Percentiles rank a stretch among this genome's conserved stretches.
Conservation (phyloP, 2,797 vertebrate genomes). For the Podarcis siculus region DNA sequence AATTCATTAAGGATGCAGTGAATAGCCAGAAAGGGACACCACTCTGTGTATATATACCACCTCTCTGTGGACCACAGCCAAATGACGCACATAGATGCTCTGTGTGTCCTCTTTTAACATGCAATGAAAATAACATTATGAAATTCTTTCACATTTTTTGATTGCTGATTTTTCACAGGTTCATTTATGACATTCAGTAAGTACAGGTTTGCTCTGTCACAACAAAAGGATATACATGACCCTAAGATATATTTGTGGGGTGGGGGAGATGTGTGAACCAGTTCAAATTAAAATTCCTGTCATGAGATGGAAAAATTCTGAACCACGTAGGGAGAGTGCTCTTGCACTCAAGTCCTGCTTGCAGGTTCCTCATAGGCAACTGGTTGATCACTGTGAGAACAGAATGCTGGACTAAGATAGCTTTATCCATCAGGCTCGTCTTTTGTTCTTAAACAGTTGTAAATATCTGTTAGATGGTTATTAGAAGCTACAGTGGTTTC, state of each 20-base stretch:
- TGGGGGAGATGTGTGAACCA: neutral
- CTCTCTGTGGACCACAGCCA: neutral
- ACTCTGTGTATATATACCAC: neutral
- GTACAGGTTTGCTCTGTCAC: neutral
- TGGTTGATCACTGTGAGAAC: too few species aligned
- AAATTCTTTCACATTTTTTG: neutral
- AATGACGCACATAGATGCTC: neutral
- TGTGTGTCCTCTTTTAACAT: neutral
- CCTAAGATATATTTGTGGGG: too few species aligned
- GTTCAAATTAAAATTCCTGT: neutral
- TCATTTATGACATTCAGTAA: neutral
- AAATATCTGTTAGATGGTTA: neutral
- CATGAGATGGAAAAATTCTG: neutral
- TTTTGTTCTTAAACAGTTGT: neutral
- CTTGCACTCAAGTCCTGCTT: too few species aligned
- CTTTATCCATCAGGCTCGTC: too few species aligned
- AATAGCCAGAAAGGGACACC: neutral
- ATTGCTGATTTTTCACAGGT: neutral
- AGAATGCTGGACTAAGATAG: too few species aligned
- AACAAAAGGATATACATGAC: neutral
- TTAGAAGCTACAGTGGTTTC: neutral
- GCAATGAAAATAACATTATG: neutral
- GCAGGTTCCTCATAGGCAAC: too few species aligned
- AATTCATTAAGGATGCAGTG: slow-evolving; percentile 10
- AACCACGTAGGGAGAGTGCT: too few species aligned